A percentile compares a stretch with the other conserved stretches of the same genome.
Evolutionary conservation across 2,113 vertebrate genomes (phyloP).

Genomic region (Anhinga anhinga): DNA sequence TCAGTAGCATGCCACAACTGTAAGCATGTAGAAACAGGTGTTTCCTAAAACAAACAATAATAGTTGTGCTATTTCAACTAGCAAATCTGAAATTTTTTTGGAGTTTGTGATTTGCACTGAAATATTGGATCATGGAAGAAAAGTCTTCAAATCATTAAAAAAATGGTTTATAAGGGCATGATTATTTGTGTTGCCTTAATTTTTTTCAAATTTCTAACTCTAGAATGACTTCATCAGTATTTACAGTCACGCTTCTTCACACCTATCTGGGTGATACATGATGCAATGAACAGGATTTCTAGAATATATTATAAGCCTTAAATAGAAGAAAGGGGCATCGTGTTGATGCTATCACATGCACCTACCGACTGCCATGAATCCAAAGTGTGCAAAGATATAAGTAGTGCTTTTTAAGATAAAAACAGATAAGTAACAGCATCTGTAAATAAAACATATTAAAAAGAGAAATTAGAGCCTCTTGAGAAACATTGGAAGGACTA

Average conservation of each 20-base stretch:
- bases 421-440: neutral
- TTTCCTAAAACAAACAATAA: neutral
- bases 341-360: neutral
- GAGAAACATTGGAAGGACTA: neutral
- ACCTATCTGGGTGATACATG: fast-evolving
- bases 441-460: neutral
- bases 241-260: neutral
- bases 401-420: neutral
- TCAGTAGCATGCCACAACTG: neutral
- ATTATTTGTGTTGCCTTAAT: neutral
- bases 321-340: neutral
- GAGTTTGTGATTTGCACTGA: neutral
- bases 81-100: neutral
- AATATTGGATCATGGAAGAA: neutral
- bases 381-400: neutral
- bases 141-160: neutral
- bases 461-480: neutral
- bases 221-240: neutral
- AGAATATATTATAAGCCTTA: neutral
- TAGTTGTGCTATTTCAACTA: neutral
- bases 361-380: neutral
- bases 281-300: neutral
- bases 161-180: neutral
- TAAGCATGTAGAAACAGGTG: neutral
- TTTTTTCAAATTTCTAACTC: neutral